phyloP scores from a whole-genome alignment of 2,888 invertebrate species.

The Microplitis manilae region DNA sequence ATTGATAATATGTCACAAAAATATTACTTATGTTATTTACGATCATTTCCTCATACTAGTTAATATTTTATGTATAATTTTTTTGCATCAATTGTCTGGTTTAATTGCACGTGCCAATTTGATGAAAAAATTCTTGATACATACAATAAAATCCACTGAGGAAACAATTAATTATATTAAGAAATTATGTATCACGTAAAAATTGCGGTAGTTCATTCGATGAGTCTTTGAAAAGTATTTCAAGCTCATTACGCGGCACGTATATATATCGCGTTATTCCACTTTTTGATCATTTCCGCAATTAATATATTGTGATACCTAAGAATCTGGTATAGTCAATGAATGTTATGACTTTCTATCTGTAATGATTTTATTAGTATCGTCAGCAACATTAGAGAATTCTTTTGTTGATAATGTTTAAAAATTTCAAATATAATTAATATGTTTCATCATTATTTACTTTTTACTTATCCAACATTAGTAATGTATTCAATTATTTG shows the following conservation, averaged over 20 bases:
- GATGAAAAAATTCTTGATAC: not conserved
- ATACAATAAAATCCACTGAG: not conserved
- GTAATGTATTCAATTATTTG: too few relatives aligned
- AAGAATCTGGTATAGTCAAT: conserved; percentile 55
- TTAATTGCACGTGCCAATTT: conserved; percentile 23
- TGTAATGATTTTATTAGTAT: conserved; percentile 62
- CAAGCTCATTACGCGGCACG: not conserved
- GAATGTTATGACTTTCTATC: conserved; percentile 62
- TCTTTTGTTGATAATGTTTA: not conserved
- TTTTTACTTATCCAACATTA: too few relatives aligned
- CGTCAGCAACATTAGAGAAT: not conserved
- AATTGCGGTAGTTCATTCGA: not conserved
- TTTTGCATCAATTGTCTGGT: conserved; percentile 24
- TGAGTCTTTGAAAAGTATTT: conserved; percentile 22
- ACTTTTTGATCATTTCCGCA: conserved; percentile 58
- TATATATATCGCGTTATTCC: conserved; percentile 34
- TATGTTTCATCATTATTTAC: too few relatives aligned
- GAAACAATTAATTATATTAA: conserved; percentile 6
- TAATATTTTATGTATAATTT: conserved; percentile 19
- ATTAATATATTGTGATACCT: conserved; percentile 55
- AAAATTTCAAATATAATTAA: too few relatives aligned
- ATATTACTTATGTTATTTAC: conserved; percentile 34
- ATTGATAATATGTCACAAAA: conserved; percentile 35
- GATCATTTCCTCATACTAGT: conserved; percentile 37
- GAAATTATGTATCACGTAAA: not conserved